Base-by-base conservation (phyloP, 2,113 vertebrate genomes). In the Rhipidura dahli region DNA sequence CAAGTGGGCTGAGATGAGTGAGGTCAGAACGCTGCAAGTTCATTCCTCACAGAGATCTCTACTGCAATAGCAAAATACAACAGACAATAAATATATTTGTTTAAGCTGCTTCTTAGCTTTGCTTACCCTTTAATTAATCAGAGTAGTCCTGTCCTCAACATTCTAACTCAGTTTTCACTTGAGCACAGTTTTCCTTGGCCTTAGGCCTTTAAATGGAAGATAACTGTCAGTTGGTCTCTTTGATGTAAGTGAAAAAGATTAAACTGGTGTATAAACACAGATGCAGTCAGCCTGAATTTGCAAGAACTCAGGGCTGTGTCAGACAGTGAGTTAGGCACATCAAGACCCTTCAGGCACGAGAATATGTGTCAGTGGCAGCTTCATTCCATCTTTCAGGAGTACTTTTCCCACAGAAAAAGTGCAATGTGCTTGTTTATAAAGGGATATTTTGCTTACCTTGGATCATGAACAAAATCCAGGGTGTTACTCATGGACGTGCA, bases 321-420 rank as follows among this genome's bases (percentile, higher is more conserved):
- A 81, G 56, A 19, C 9, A 44, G 10, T 53, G 93, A 81, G 27
- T 22, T 3, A 49, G 22, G 24, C 40, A 28, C 50, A 89, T 15
- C n/a, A 53, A 63, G 39, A 22, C 21, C 30, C n/a, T 75, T 59
- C 6, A 17, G 51, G 15, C 18, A 85, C 0, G 0, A 65, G 53
- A 37, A 37, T 49, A 45, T 23, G 26, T 75, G 49, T 35, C 54
- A 92, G 31, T n/a, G 33, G 42, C 45, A 81, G 56, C 23, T 42
- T 65, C 45, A 57, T 57, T 78, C 40, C 53, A 3, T 76, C 56
- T 91, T 87, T 75, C 78, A 85, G 61, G 18, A 83, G 17, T 23
- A 42, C 18, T 65, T 77, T 61, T 93, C 27, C 89, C 45, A 85
- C 49, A 83, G 66, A 83, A 45, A 69, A 11, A 80, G 42, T 57